Evolutionary conservation across 2,888 invertebrate species (phyloP).

Genomic region (Deilephila porcellus): DNA sequence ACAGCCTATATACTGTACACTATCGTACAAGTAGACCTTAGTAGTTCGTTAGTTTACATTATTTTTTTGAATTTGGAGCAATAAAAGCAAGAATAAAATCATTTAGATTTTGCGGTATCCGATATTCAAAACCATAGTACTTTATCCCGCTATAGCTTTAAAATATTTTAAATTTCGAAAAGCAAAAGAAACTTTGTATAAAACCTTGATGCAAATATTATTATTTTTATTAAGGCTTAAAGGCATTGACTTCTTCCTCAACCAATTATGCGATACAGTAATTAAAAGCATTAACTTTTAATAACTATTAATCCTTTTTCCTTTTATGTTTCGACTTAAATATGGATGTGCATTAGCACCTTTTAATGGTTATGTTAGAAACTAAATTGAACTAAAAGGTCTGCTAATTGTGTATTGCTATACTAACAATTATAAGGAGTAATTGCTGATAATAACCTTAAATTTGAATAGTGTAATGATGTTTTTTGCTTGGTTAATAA

Average conservation of each 20-base stretch:
- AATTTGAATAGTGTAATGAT: conserved; percentile 3
- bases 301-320: neutral
- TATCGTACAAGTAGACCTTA: no score
- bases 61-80: no score
- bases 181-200: neutral
- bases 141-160: no score
- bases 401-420: neutral
- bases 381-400: conserved; percentile 13
- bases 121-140: no score
- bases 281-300: neutral
- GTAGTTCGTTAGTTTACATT: no score
- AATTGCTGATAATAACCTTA: conserved; percentile 11
- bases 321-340: neutral
- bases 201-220: neutral
- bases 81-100: no score
- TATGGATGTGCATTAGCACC: neutral
- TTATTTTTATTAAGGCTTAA: neutral
- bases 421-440: neutral
- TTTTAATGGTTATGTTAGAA: conserved; percentile 3
- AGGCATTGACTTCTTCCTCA: neutral
- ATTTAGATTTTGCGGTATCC: no score
- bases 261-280: neutral
- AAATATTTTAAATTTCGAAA: no score
- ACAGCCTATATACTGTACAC: no score
- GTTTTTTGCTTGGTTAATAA: neutral